phyloP scores from a whole-genome alignment of 2,113 vertebrate genomes.

The Prionailurus bengalensis region DNA sequence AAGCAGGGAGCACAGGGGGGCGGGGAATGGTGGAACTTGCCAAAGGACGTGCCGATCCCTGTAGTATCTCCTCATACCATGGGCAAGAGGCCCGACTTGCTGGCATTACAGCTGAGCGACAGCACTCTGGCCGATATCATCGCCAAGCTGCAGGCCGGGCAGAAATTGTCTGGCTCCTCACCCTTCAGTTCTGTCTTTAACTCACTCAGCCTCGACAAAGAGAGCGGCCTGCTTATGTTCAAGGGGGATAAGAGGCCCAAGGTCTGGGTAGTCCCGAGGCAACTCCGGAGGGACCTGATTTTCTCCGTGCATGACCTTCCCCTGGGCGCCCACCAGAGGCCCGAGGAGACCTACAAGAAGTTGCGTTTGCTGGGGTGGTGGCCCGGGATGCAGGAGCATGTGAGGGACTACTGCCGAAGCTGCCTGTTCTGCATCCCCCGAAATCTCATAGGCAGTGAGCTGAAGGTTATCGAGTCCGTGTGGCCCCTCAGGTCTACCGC shows the following conservation, averaged over 20 bases:
- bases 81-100: slow-evolving; percentile 65
- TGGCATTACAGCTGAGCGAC: slow-evolving; percentile 69
- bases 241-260: slow-evolving; percentile 70
- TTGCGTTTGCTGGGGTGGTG: slow-evolving; percentile 79
- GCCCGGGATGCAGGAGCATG: slow-evolving; percentile 74
- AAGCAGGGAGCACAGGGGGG: slow-evolving; percentile 76
- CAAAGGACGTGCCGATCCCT: slow-evolving; percentile 47
- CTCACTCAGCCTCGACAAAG: slow-evolving; percentile 67
- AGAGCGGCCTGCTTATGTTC: slow-evolving; percentile 76
- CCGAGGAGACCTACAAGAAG: slow-evolving; percentile 77
- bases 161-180: slow-evolving; percentile 58
- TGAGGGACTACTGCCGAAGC: slow-evolving; percentile 74
- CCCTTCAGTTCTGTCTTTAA: slow-evolving; percentile 72
- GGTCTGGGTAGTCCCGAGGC: slow-evolving; percentile 77
- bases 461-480: slow-evolving; percentile 73
- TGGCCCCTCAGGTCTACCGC: slow-evolving; percentile 65
- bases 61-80: neutral
- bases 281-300: slow-evolving; percentile 78
- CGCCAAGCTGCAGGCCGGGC: slow-evolving; percentile 63
- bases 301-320: slow-evolving; percentile 78
- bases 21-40: slow-evolving; percentile 69
- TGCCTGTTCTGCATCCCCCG: slow-evolving; percentile 77
- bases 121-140: slow-evolving; percentile 67
- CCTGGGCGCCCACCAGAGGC: slow-evolving; percentile 68
- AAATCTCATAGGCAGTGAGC: slow-evolving; percentile 25